Conservation (phyloP, 2,113 vertebrate genomes). For the Gobiocypris rarus region DNA sequence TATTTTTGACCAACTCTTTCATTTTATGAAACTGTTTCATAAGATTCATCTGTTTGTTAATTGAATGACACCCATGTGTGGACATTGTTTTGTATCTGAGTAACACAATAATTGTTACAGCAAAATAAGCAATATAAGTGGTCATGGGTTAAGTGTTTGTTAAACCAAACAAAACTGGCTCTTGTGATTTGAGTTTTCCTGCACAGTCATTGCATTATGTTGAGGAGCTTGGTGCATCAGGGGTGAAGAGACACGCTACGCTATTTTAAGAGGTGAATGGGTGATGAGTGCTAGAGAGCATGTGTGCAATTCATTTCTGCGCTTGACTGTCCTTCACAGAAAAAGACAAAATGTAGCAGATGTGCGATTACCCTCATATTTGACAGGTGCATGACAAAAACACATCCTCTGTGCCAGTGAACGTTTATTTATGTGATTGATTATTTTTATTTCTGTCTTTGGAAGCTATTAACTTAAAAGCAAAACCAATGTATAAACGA, state of each 20-base stretch:
- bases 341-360: slow-evolving; percentile 36
- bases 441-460: neutral
- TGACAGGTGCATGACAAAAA: slow-evolving; percentile 20
- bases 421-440: slow-evolving; percentile 8
- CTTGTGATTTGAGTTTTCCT: slow-evolving; percentile 40
- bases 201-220: slow-evolving; percentile 42
- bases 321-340: slow-evolving; percentile 11
- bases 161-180: slow-evolving; percentile 34
- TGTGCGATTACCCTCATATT: slow-evolving; percentile 19
- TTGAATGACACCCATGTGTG: neutral
- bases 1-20: neutral
- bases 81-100: slow-evolving; percentile 31
- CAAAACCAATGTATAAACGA: too few relatives aligned
- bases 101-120: slow-evolving; percentile 4
- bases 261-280: slow-evolving; percentile 18
- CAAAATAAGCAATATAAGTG: slow-evolving; percentile 10
- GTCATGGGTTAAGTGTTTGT: slow-evolving; percentile 42
- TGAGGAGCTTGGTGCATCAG: slow-evolving; percentile 19
- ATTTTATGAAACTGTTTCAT: neutral
- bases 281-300: slow-evolving; percentile 3
- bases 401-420: slow-evolving; percentile 45
- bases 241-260: slow-evolving; percentile 4
- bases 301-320: slow-evolving; percentile 5
- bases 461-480: neutral
- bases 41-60: neutral